A percentile compares a stretch with the other conserved stretches of the same genome.
Evolutionary conservation across 92 coral and sea anemone species (phyloP).

Genomic region (Blastomussa wellsi): DNA sequence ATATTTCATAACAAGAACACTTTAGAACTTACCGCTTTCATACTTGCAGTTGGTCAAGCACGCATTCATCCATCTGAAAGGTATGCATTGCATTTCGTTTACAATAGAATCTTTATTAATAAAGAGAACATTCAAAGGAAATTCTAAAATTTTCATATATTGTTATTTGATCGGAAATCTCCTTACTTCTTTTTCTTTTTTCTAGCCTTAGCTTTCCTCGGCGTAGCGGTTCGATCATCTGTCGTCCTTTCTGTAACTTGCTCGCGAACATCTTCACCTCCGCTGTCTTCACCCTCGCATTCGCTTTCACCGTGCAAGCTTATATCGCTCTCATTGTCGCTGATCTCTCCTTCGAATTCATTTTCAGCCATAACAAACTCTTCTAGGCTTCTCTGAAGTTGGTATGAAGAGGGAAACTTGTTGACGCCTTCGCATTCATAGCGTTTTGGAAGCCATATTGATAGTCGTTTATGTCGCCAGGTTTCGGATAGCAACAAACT

Average conservation of each 20-base stretch:
- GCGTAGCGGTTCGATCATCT: slow-evolving; percentile 50
- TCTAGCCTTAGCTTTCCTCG: slow-evolving; percentile 81
- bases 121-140: neutral
- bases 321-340: slow-evolving; percentile 77
- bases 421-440: slow-evolving; percentile 13
- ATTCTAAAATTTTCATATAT: too few relatives aligned
- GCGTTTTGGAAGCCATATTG: slow-evolving; percentile 58
- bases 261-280: slow-evolving; percentile 52
- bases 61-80: slow-evolving; percentile 81
- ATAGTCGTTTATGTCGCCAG: slow-evolving; percentile 67
- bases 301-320: slow-evolving; percentile 79
- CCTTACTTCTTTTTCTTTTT: slow-evolving; percentile 89
- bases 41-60: slow-evolving; percentile 94
- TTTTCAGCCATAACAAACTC: slow-evolving; percentile 78
- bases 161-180: neutral
- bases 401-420: neutral
- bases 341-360: slow-evolving; percentile 84
- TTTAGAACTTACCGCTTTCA: slow-evolving; percentile 98
- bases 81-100: neutral
- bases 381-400: neutral
- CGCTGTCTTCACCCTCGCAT: slow-evolving; percentile 89
- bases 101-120: neutral
- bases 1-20: slow-evolving; percentile 22
- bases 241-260: slow-evolving; percentile 54
- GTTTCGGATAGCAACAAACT: slow-evolving; percentile 62